A percentile compares a stretch with the other conserved stretches of the same genome.
phyloP scores from a whole-genome alignment of 1,140 invertebrate genomes.

The Zaprionus inermis region DNA sequence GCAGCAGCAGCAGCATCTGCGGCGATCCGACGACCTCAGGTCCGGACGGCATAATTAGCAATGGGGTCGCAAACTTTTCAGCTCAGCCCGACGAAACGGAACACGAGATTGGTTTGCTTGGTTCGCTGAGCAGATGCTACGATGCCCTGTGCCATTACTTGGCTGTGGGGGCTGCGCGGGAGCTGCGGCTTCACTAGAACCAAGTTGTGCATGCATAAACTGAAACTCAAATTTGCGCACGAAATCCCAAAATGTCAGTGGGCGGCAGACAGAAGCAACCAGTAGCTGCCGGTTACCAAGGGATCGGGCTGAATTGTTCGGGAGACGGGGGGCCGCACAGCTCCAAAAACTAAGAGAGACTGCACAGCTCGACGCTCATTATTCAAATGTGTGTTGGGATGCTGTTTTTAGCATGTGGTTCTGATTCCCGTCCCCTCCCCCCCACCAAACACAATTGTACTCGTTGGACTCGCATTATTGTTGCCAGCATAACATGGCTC shows the following conservation, averaged over 20 bases:
- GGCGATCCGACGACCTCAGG: slow-evolving; percentile 7
- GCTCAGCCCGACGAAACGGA: slow-evolving; percentile 29
- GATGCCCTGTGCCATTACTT: slow-evolving; percentile 1
- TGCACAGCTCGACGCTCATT: slow-evolving; percentile 60
- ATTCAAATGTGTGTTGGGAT: slow-evolving; percentile 67
- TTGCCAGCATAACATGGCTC: slow-evolving; percentile 9
- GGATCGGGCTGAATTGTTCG: slow-evolving; percentile 21
- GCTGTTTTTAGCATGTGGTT: slow-evolving; percentile 18
- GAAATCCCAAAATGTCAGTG: slow-evolving; percentile 73
- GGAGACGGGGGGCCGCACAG: slow-evolving; percentile 18
- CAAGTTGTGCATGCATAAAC: slow-evolving; percentile 53
- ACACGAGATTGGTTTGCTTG: slow-evolving; percentile 45
- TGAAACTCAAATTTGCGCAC: slow-evolving; percentile 63
- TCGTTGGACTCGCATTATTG: slow-evolving; percentile 5
- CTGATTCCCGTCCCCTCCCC: neutral
- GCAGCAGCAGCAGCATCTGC: neutral
- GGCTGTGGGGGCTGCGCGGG: no score
- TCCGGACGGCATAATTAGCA: slow-evolving; percentile 69
- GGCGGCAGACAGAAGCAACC: slow-evolving; percentile 12
- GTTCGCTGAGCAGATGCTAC: slow-evolving; percentile 38
- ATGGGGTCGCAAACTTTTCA: slow-evolving; percentile 36
- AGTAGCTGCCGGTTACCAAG: slow-evolving; percentile 17
- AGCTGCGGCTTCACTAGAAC: slow-evolving; percentile 18
- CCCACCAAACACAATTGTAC: neutral
- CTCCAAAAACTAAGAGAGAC: slow-evolving; percentile 18